phyloP scores from a whole-genome alignment of 2,888 invertebrate species.

The Callinectes sapidus region DNA sequence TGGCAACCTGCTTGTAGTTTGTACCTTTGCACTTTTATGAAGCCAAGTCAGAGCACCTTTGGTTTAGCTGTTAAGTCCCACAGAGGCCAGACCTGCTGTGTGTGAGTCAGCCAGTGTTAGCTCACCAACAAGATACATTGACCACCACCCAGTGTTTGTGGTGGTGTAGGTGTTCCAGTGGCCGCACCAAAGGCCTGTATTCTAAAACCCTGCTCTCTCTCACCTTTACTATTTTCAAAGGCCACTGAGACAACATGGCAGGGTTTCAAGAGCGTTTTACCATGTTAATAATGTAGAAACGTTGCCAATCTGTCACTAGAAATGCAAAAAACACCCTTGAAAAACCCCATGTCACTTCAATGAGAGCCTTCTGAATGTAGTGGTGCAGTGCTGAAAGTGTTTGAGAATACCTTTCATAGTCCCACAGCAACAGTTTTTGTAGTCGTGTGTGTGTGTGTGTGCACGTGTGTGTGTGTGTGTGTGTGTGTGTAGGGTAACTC shows the following conservation, averaged over 20 bases:
- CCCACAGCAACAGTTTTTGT: slow-evolving; percentile 22
- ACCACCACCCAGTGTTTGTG: background rate
- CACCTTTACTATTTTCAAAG: no score
- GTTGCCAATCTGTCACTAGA: no score
- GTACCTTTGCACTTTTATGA: slow-evolving; percentile 47
- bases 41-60: slow-evolving; percentile 29
- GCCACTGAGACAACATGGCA: no score
- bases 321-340: no score
- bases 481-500: slow-evolving; percentile 34
- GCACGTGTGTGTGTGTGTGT: no score
- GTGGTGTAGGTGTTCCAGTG: background rate
- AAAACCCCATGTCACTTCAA: no score
- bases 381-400: no score
- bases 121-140: slow-evolving; percentile 12
- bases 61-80: slow-evolving; percentile 43
- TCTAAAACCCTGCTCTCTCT: no score
- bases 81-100: background rate
- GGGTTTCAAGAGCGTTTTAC: no score
- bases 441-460: slow-evolving; percentile 28
- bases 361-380: no score
- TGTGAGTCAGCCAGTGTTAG: slow-evolving; percentile 38
- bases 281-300: no score
- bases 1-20: slow-evolving; percentile 43
- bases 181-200: background rate
- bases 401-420: background rate